A percentile compares a stretch with the other conserved stretches of the same genome.
Evolutionary conservation across 2,888 invertebrate genomes (phyloP).

Genomic region (Tetrapedia diversipes): DNA sequence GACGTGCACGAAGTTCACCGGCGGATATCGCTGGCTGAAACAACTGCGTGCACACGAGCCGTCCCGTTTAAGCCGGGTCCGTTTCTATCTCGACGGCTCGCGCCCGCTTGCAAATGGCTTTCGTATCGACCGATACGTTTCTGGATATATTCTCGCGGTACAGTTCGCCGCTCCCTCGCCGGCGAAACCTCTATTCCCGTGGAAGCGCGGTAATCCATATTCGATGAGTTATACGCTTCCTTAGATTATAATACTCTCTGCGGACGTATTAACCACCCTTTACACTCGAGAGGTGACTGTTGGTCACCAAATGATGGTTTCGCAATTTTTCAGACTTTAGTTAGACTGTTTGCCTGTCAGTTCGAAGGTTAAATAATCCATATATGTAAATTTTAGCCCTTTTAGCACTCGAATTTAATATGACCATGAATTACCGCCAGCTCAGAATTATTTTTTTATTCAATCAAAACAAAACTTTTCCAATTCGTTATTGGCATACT

Average conservation of each 20-base stretch:
- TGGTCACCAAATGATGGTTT: too few relatives aligned
- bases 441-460: too few relatives aligned
- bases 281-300: too few relatives aligned
- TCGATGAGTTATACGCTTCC: constrained; percentile 26
- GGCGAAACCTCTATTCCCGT: constrained; percentile 6
- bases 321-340: too few relatives aligned
- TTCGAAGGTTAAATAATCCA: too few relatives aligned
- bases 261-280: too few relatives aligned
- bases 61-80: constrained; percentile 34
- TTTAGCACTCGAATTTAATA: too few relatives aligned
- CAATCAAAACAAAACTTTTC: too few relatives aligned
- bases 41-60: constrained; percentile 26
- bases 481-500: too few relatives aligned
- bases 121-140: constrained; percentile 30
- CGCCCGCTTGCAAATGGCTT: constrained; percentile 31
- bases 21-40: constrained; percentile 47
- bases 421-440: too few relatives aligned
- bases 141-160: background rate
- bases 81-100: constrained; percentile 30
- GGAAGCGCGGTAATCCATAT: constrained; percentile 39
- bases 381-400: too few relatives aligned
- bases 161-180: constrained; percentile 10
- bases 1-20: constrained; percentile 46
- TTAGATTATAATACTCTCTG: constrained; percentile 27
- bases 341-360: too few relatives aligned